Evolutionary conservation across 1,140 invertebrate species (phyloP), one percentile per base, ranked within the genome.

Genomic region (Ips nitidus): DNA sequence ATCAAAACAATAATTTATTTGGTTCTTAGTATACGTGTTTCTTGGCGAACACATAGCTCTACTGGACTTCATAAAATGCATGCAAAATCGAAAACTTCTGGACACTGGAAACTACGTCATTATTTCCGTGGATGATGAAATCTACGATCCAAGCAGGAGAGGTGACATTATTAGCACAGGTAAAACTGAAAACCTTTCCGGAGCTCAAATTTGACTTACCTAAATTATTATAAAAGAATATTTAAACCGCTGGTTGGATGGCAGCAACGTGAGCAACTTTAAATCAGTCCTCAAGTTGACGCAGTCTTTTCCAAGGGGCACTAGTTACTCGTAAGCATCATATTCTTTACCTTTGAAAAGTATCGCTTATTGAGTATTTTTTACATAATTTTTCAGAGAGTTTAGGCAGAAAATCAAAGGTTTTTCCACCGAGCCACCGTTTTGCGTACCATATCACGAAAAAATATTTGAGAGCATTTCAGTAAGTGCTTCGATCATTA

Each of bases 51-150:
- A 92, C 73, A 89, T 93, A 55, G 91, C 92, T 0, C 82, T 95
- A 74, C 90, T 94, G 39, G 91, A 93, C 81, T 91, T 92, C 77
- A 86, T 90, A 38, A 84, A 85, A 62, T 85, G 89, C 57, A 81
- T 92, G 52, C 86, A 90, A 66, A 82, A 84, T 50, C 81, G 87
- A 3, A 86, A 87, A 3, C 81, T 94, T 0, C 83, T 95, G 5
- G 84, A 89, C 52, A 83, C 81, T 2, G 92, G 93, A 1, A 88
- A 94, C 69, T 95, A 96, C 76, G 86, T 92, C 0, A 86, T 95
- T 43, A 90, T 96, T 41, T 93, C 93, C 3, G 88, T 95, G 0
- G 93, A 95, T 76, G 91, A 94, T 74, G 90, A 91, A 79, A 88
- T 90, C n/a, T 93, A 91, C 76, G 88, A 92, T 79, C 89, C 91